Evolutionary conservation across 2,888 invertebrate genomes (phyloP), one percentile per base, ranked within the genome.

Genomic region (Lycia hirtaria): DNA sequence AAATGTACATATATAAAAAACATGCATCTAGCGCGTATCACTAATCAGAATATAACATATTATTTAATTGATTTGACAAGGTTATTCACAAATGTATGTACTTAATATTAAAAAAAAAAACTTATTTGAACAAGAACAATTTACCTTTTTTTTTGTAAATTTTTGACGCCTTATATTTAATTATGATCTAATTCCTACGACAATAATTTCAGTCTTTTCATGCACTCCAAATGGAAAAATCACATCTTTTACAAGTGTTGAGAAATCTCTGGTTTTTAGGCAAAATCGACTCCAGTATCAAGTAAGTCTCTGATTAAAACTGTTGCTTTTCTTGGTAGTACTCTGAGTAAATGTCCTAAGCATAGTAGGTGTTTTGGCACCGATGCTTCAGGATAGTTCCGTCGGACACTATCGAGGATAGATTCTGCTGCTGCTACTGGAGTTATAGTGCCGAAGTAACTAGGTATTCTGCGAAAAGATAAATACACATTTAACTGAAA

Each of bases 211-310:
- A 37, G 37, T 37, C 37, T 37, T 37, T n/a, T 19, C 10, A 1
- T 19, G 19, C 4, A 19, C 19, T 37, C 7, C 6, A 32, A 32
- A 4, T n/a, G n/a, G 10, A 20, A 37, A 19, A 35, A 9, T 9
- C 2, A 1, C 4, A 7, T 3, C 0, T 33, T 7, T 14, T 15
- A n/a, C 10, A 2, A 37, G 12, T 2, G 7, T 37, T 37, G 9
- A 2, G 1, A n/a, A n/a, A 4, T 10, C 1, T 40, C 9, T 1
- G 1, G 4, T 9, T 10, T 48, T 80, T 71, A 94, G 53, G 92
- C 94, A 80, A 94, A 94, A 83, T 94, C 94, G 28, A 94, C 93
- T 19, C 94, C 94, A 3, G 94, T 94, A 65, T 94, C 94, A 22
- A 94, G 76, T 43, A 94, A 80, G 71, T 94, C 94, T 63, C 94